Base-by-base conservation (phyloP, 2,888 invertebrate species). In the Nymphalis polychloros region DNA sequence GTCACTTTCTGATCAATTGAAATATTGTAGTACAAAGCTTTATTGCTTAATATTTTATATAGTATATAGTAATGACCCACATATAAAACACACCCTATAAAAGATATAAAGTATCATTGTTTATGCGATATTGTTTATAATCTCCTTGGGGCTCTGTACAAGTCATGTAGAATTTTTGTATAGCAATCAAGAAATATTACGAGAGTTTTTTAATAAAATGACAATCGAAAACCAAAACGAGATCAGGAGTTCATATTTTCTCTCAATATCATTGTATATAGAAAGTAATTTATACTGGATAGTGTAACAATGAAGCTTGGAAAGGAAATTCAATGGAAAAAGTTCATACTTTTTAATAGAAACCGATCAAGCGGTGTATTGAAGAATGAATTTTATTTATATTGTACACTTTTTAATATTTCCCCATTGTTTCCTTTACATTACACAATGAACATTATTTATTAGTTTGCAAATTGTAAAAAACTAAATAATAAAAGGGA, bases 221-320 rank as follows among this genome's bases (percentile, higher is more conserved):
- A 49, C 19, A 6, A 41, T 41, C 41, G n/a, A 13, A 50, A 59
- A 50, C 59, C 57, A 41, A 35, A 63, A 52, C 23, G 10, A 6
- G 59, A n/a, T 17, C 52, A 20, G 20, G 16, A 35, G 23, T 64
- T 64, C 49, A 50, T 59, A 50, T 59, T 59, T 59, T 59, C 52
- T 46, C 52, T 52, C 64, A 59, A 59, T 65, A 27, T 41, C 3
- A 41, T 41, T 41, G 41, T 41, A 59, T 46, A 50, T 27, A 27
- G 27, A 59, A 49, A 65, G 41, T 47, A 19, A 48, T 65, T 65
- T 50, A 50, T 52, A 2, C 19, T 23, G 46, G n/a, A 52, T 31
- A 31, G 59, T 50, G 10, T 20, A 50, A 50, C 41, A 50, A 64
- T n/a, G 46, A n/a, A 64, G 31, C n/a, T 19, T 10, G 31, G 4